Conservation (phyloP, 2,113 vertebrate species). For the Catharus fuscescens region DNA sequence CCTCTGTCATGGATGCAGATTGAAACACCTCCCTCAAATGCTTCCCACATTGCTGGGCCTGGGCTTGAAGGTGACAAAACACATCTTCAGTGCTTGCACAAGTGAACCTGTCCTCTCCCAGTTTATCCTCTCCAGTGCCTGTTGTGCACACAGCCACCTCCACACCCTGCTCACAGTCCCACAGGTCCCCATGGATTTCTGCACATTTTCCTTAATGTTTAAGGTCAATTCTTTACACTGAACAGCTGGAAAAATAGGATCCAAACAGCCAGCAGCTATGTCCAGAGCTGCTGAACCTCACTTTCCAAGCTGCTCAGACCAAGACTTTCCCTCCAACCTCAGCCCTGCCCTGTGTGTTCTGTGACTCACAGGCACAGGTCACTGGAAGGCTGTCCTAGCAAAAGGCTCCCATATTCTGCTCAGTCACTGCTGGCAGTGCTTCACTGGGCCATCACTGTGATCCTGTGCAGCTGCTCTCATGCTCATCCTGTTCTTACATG, state of each 20-base stretch:
- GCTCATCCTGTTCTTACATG: neutral
- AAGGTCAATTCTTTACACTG: neutral
- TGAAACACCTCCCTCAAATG: neutral
- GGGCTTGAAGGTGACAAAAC: neutral
- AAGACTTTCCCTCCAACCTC: neutral
- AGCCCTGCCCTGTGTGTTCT: neutral
- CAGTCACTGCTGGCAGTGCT: neutral
- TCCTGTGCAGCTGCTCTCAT: neutral
- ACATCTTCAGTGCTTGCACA: neutral
- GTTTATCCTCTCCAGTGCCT: neutral
- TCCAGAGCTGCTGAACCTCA: neutral
- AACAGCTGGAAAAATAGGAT: neutral
- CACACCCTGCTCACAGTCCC: fast-evolving
- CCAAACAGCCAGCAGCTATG: neutral
- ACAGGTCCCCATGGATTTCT: neutral
- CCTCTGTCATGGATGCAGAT: neutral
- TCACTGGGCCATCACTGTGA: neutral
- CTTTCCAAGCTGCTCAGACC: neutral
- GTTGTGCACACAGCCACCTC: neutral
- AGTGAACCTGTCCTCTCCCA: neutral
- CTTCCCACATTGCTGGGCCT: neutral
- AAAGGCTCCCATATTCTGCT: neutral
- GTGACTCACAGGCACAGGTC: neutral
- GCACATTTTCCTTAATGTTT: neutral
- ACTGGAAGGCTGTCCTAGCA: neutral